A percentile compares a stretch with the other conserved stretches of the same genome.
Conservation (phyloP, 2,113 vertebrate genomes). For the Chloropsis hardwickii region DNA sequence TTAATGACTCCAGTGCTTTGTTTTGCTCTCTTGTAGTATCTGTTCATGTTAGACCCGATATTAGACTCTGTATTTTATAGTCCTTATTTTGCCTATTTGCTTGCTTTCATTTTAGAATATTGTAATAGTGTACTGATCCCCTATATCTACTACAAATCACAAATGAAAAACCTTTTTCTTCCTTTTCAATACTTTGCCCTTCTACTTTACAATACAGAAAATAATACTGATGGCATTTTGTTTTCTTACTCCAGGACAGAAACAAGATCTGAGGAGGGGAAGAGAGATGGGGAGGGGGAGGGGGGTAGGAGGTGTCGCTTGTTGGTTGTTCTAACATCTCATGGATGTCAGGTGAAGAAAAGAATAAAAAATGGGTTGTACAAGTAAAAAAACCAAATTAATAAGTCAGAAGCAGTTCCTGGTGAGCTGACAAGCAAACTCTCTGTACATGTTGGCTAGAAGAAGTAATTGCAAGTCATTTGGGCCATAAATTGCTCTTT, state of each 20-base stretch:
- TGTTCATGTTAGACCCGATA: not conserved
- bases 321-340: not conserved
- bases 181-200: not conserved
- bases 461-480: slow-evolving; percentile 3
- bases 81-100: not conserved
- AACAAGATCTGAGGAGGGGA: not conserved
- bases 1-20: not conserved
- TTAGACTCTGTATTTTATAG: not conserved
- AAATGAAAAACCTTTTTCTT: not conserved
- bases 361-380: not conserved
- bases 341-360: not conserved
- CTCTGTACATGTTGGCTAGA: not conserved
- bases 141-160: not conserved
- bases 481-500: slow-evolving; percentile 1
- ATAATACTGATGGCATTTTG: not conserved
- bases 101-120: not conserved
- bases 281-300: not conserved
- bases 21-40: not conserved
- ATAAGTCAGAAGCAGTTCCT: not conserved
- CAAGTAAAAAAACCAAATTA: not conserved
- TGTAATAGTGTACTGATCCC: not conserved
- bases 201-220: not conserved
- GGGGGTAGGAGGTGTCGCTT: not conserved
- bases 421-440: not conserved
- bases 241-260: not conserved